These are phyloP conservation scores for Marronus borbonicus DNA, from an alignment of 2,888 invertebrate species.

Conservation along the genomic window DNA sequence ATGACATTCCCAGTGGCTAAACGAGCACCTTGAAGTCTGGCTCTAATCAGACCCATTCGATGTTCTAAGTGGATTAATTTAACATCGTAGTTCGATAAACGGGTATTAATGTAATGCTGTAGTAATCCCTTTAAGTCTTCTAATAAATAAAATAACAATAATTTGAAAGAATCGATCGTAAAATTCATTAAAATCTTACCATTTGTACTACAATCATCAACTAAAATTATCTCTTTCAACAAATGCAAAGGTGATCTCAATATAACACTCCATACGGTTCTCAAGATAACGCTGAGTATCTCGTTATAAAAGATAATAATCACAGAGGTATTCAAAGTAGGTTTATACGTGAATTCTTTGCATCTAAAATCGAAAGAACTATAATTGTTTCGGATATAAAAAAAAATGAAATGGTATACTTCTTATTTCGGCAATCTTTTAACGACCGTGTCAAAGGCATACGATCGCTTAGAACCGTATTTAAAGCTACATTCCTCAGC, in stretches of 20 bases:
- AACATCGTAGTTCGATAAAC: conserved; percentile 79
- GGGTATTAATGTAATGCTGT: conserved; percentile 84
- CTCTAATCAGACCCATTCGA: conserved; percentile 90
- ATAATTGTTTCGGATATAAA: too few relatives aligned
- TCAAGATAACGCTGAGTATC: conserved; percentile 80
- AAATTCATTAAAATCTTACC: conserved; percentile 67
- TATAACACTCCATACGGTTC: conserved; percentile 93
- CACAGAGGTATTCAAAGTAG: conserved; percentile 78
- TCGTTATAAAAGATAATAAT: conserved; percentile 86
- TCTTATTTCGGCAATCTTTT: conserved; percentile 75
- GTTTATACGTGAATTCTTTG: conserved; percentile 75
- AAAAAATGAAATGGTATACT: conserved; percentile 59
- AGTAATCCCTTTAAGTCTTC: conserved; percentile 82
- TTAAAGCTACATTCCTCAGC: conserved; percentile 88
- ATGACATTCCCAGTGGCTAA: conserved; percentile 86
- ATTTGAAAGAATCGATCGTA: too few relatives aligned
- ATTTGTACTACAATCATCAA: conserved; percentile 94
- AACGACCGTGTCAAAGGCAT: conserved; percentile 88
- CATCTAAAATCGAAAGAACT: conserved; percentile 71
- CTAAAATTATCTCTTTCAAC: conserved; percentile 92
- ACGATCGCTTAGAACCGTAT: conserved; percentile 90
- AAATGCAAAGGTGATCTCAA: conserved; percentile 80
- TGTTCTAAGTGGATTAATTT: conserved; percentile 82
- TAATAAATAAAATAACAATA: conserved; percentile 62
- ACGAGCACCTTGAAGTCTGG: conserved; percentile 90